Evolutionary conservation across 2,888 invertebrate species (phyloP), one percentile per base, ranked within the genome.

Genomic region (Carabus problematicus): DNA sequence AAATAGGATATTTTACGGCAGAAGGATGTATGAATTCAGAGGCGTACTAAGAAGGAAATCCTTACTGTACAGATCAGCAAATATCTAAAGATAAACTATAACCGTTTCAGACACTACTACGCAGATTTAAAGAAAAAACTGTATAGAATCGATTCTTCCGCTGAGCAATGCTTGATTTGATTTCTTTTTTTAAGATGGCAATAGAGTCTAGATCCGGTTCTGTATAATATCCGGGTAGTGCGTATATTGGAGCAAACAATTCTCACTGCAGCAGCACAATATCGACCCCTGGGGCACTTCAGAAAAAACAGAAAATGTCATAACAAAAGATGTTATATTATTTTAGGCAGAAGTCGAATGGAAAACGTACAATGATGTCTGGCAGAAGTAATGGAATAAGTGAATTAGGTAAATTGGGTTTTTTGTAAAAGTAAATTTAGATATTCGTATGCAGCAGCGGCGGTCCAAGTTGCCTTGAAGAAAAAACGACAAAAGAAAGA

Each of bases 191-290:
- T 29, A 29, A 2, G 29, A 29, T 29, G 29, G 29, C 2, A 29
- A 29, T 3, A 3, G 2, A 6, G 6, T 29, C 12, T 52, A 52
- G 16, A 52, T 52, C 52, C 52, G 52, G 12, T 19, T 19, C 19
- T 52, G 52, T 12, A 16, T 7, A 19, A 52, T 45, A 45, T 7
- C 3, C 45, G 1, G 2, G 7, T 14, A 12, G 11, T 52, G 1
- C 16, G 52, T 52, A 52, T 52, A 52, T 52, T 52, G 52, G 12
- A 52, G 52, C 18, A 52, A 52, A 52, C 52, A 52, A 52, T 52
- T 52, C 16, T 52, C 52, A 14, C 52, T 16, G 3, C 29, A 29
- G 29, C 6, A 3, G 19, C 8, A 52, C 52, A 52, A 52, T 52
- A 52, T 16, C 52, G 52, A 52, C 52, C 52, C 52, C 19, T 7